Conservation (phyloP, 2,797 vertebrate genomes). For the Macropodus opercularis region DNA sequence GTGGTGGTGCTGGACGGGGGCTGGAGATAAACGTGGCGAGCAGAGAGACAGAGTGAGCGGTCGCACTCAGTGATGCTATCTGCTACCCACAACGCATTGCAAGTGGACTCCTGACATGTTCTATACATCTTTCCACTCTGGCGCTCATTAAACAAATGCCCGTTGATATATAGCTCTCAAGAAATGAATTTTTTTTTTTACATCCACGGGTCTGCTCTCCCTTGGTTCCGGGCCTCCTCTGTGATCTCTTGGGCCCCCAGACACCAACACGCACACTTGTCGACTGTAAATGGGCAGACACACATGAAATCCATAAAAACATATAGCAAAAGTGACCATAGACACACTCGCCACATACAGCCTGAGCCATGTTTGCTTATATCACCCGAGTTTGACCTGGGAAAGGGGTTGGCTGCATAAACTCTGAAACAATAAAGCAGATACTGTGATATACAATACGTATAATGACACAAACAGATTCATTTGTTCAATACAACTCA, state of each 20-base stretch:
- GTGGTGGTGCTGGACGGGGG: no score
- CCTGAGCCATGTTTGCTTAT: constrained; percentile 60
- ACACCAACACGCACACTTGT: constrained; percentile 29
- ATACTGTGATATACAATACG: constrained; percentile 46
- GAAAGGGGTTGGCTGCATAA: constrained; percentile 34
- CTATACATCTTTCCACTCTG: constrained; percentile 93
- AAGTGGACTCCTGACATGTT: constrained; percentile 92
- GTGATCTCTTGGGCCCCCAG: constrained; percentile 75
- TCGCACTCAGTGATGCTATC: constrained; percentile 92
- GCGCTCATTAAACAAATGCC: constrained; percentile 93
- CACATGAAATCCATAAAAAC: constrained; percentile 44
- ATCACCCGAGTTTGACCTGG: constrained; percentile 49
- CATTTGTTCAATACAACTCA: constrained; percentile 50
- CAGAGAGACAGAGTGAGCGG: constrained; percentile 91
- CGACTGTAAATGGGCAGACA: constrained; percentile 24
- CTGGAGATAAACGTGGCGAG: constrained; percentile 88
- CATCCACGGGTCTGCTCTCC: constrained; percentile 62
- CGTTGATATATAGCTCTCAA: constrained; percentile 88
- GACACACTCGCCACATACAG: constrained; percentile 47
- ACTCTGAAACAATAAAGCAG: constrained; percentile 54
- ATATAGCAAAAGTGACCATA: constrained; percentile 65
- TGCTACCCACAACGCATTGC: constrained; percentile 87
- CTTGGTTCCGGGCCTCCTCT: constrained; percentile 39
- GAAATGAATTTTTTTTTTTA: constrained; percentile 90
- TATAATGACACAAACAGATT: constrained; percentile 38